phyloP scores from a whole-genome alignment of 2,113 vertebrate species.

The Microcebus murinus region DNA sequence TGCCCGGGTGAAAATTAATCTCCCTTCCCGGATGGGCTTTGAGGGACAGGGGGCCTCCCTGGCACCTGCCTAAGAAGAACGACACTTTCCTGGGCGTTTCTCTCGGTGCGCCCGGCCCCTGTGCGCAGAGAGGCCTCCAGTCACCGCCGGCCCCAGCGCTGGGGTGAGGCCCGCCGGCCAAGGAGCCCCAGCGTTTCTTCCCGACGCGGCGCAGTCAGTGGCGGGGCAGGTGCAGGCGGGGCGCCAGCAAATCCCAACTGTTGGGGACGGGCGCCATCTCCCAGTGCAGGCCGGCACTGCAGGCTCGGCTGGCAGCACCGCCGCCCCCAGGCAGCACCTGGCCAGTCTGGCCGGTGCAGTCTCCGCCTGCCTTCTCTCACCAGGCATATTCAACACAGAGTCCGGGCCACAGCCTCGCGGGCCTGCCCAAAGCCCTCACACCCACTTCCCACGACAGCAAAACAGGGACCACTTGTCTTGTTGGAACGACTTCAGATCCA shows the following conservation, averaged over 20 bases:
- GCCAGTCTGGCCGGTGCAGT: not conserved
- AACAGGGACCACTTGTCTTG: not conserved
- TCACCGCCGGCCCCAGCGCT: not conserved
- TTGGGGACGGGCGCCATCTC: constrained; percentile 69
- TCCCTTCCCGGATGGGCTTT: not conserved
- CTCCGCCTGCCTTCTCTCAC: not conserved
- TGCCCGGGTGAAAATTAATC: not conserved
- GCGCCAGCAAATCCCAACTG: not conserved
- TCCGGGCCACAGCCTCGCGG: accelerated
- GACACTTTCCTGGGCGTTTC: not conserved
- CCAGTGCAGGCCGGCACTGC: constrained; percentile 23
- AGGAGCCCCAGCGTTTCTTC: not conserved
- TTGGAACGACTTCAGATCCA: not conserved
- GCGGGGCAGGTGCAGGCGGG: not conserved
- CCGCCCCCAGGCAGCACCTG: not conserved
- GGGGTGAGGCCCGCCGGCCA: not conserved
- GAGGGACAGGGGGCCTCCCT: not conserved
- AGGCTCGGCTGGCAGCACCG: not conserved
- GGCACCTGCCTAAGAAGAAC: not conserved
- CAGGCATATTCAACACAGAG: accelerated
- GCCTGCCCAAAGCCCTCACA: not conserved
- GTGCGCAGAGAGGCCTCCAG: not conserved
- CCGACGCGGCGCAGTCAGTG: accelerated
- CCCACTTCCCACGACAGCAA: not conserved
- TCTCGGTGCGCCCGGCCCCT: not conserved